Evolutionary conservation across 2,888 invertebrate genomes (phyloP).

Genomic region (Diploptera punctata): DNA sequence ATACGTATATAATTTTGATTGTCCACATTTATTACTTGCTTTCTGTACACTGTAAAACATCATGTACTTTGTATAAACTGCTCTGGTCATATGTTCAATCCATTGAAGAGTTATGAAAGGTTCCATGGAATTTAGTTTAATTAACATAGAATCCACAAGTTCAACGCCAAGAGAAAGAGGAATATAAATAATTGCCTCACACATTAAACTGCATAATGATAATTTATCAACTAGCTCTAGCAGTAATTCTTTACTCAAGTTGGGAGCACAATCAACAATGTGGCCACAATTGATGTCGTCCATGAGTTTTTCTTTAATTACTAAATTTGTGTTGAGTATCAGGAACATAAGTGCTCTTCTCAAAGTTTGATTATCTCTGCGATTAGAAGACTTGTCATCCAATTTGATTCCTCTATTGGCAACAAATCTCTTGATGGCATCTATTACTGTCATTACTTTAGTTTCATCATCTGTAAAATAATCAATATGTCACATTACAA

Average conservation of each 20-base stretch:
- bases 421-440: not conserved
- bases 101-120: not conserved
- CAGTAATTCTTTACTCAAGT: slow-evolving; percentile 30
- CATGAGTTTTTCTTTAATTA: not conserved
- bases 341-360: slow-evolving; percentile 33
- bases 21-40: not conserved
- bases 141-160: slow-evolving; percentile 17
- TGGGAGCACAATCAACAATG: slow-evolving; percentile 30
- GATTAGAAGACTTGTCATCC: too few species aligned
- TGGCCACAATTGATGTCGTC: slow-evolving; percentile 36
- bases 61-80: slow-evolving; percentile 29
- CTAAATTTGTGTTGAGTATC: slow-evolving; percentile 29
- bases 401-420: not conserved
- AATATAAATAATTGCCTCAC: slow-evolving; percentile 33
- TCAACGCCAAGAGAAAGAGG: slow-evolving; percentile 33
- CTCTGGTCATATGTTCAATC: not conserved
- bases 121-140: slow-evolving; percentile 2
- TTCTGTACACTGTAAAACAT: not conserved
- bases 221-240: slow-evolving; percentile 27
- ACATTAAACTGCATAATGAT: slow-evolving; percentile 29
- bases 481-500: too few species aligned
- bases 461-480: too few species aligned
- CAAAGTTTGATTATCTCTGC: too few species aligned
- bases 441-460: not conserved
- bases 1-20: not conserved